Conservation (phyloP, 2,797 vertebrate species). For the Prionace glauca region DNA sequence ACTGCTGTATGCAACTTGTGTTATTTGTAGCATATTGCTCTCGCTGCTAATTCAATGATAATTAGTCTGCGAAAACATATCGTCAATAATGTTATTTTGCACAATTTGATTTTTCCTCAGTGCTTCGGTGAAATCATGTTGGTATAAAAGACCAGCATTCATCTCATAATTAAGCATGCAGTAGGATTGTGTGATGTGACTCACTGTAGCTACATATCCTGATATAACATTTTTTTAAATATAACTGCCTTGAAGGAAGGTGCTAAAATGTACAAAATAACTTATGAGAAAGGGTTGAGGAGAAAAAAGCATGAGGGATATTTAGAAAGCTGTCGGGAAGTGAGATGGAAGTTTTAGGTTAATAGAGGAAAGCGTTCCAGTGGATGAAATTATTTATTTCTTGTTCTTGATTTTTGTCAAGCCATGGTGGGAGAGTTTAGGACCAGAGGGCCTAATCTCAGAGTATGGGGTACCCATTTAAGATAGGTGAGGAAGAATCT, state of each 20-base stretch:
- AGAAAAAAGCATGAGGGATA: neutral
- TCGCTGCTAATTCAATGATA: neutral
- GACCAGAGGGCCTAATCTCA: too few species aligned
- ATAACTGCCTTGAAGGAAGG: neutral
- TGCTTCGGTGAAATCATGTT: neutral
- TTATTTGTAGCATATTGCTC: slow-evolving; percentile 2
- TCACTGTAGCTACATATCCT: neutral
- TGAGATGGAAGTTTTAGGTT: neutral
- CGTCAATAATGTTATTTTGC: neutral
- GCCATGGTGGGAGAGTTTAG: too few species aligned
- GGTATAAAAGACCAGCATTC: neutral
- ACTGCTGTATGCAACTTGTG: neutral
- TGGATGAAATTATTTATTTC: neutral
- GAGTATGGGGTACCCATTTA: too few species aligned
- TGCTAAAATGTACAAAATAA: neutral
- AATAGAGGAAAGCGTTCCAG: neutral
- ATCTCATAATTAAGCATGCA: neutral
- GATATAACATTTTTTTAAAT: neutral
- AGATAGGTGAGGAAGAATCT: too few species aligned
- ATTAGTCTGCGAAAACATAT: neutral
- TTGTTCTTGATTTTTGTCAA: neutral
- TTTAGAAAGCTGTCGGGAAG: neutral
- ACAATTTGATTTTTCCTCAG: neutral
- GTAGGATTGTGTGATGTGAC: neutral
- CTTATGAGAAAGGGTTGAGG: neutral